Conservation (phyloP, 2,113 vertebrate species). For the Oreochromis spilurus region DNA sequence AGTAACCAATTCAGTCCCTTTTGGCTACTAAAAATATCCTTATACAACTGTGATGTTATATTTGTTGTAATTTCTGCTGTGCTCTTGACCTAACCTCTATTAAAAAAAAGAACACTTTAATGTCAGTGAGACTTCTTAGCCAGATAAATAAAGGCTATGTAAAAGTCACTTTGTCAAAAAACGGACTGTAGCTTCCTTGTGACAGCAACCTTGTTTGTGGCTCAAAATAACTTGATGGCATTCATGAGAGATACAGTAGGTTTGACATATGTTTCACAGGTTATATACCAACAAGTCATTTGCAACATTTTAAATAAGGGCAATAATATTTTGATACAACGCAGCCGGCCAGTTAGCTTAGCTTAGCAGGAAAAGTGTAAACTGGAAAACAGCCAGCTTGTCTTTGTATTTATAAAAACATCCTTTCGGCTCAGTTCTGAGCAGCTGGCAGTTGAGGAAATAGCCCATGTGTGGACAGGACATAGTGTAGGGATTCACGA, state of each 20-base stretch:
- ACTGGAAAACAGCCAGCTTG: neutral
- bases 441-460: neutral
- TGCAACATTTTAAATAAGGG: neutral
- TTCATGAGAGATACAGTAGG: neutral
- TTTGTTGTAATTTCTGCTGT: neutral
- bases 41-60: neutral
- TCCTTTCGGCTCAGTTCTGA: neutral
- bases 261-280: neutral
- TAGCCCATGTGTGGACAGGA: neutral
- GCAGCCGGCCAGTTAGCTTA: neutral
- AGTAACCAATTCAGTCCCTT: neutral
- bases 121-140: neutral
- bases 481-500: neutral
- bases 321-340: neutral
- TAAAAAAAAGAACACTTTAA: neutral
- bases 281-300: neutral
- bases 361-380: neutral
- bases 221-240: neutral
- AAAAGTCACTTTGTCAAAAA: neutral
- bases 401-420: neutral
- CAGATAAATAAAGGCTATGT: neutral
- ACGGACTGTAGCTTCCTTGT: neutral
- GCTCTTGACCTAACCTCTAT: neutral
- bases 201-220: neutral
- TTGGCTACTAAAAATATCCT: neutral